These are phyloP conservation scores for Chrysocyon brachyurus DNA, from an alignment of 2,797 vertebrate genomes.

Conservation along the genomic window DNA sequence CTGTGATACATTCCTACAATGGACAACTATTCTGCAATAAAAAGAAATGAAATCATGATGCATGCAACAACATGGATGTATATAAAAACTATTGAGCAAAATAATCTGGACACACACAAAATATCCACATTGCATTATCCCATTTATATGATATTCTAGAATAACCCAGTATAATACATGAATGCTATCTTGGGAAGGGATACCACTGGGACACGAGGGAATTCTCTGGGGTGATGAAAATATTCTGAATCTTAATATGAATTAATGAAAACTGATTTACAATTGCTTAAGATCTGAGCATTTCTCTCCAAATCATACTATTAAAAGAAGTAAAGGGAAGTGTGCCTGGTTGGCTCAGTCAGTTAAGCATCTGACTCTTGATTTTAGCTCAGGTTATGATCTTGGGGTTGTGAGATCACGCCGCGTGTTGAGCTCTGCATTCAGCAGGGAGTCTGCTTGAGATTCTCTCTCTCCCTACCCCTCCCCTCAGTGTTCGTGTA, in stretches of 20 bases:
- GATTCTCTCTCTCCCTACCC: neutral
- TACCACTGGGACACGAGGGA: neutral
- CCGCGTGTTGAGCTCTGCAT: accelerated
- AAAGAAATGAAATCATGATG: neutral
- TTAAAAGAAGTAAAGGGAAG: neutral
- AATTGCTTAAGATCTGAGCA: neutral
- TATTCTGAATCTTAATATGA: neutral
- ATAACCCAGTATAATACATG: neutral
- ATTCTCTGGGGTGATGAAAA: neutral
- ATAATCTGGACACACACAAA: neutral
- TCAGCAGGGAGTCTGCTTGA: neutral
- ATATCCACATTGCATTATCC: neutral
- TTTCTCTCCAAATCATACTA: neutral
- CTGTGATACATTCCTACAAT: neutral
- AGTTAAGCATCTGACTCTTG: neutral
- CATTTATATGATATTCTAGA: neutral
- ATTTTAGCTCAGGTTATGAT: neutral
- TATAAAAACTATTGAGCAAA: neutral
- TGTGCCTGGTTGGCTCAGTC: too few species aligned
- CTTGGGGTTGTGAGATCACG: neutral
- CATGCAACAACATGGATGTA: neutral
- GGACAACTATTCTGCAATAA: neutral
- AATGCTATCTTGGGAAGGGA: neutral
- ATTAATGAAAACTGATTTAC: neutral
- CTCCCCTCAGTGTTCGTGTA: neutral